Conservation (phyloP, 2,113 vertebrate species). For the Myotis lucifugus region DNA sequence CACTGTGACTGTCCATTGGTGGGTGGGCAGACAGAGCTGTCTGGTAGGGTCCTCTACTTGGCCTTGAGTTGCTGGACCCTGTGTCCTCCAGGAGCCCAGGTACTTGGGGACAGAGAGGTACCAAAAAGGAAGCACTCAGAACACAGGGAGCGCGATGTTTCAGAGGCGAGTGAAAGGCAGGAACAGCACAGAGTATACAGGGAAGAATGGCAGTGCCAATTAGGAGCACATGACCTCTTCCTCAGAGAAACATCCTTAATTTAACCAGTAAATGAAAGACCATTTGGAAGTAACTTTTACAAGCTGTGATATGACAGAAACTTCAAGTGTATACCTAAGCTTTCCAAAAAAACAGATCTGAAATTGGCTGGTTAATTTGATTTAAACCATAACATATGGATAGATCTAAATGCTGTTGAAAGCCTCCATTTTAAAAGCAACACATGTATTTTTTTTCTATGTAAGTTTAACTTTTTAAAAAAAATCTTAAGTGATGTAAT, state of each 20-base stretch:
- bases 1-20: neutral
- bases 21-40: neutral
- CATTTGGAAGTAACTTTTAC: neutral
- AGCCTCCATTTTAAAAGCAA: slow-evolving; percentile 23
- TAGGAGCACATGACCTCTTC: neutral
- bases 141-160: neutral
- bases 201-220: neutral
- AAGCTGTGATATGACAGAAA: slow-evolving; percentile 32
- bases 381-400: neutral
- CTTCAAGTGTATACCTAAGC: neutral
- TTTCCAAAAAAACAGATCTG: neutral
- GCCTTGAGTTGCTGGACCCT: neutral
- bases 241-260: neutral
- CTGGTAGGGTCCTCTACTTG: neutral
- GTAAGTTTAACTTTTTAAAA: slow-evolving; percentile 33
- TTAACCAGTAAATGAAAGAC: slow-evolving; percentile 33
- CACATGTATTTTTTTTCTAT: slow-evolving; percentile 37
- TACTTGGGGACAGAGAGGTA: neutral
- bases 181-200: neutral
- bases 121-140: neutral
- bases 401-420: slow-evolving; percentile 36
- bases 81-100: neutral
- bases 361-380: slow-evolving; percentile 50
- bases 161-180: neutral
- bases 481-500: neutral